Evolutionary conservation across 2,113 vertebrate species (phyloP).

Genomic region (Astur gentilis): DNA sequence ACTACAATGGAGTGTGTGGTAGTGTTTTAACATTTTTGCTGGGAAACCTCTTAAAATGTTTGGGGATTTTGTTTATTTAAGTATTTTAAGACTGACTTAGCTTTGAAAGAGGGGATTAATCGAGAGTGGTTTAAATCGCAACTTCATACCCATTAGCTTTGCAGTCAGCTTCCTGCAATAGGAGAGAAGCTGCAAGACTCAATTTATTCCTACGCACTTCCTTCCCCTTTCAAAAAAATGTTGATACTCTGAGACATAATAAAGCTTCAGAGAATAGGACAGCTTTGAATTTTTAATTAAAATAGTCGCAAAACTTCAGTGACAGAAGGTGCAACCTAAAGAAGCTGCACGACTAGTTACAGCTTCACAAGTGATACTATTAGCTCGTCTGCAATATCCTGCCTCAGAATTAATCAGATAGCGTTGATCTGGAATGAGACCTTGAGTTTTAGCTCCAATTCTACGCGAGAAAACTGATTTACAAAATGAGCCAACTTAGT

Average conservation of each 20-base stretch:
- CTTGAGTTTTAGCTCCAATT: conserved; percentile 36
- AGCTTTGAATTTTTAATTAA: neutral
- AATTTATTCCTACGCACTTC: neutral
- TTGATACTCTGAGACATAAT: neutral
- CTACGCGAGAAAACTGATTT: conserved; percentile 28
- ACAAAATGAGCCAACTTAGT: conserved; percentile 52
- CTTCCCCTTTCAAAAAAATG: neutral
- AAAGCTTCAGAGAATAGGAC: neutral
- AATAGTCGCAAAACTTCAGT: neutral
- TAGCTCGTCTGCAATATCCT: conserved; percentile 44
- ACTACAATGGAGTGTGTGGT: neutral
- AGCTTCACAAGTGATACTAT: neutral
- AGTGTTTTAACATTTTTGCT: neutral
- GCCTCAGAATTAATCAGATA: conserved; percentile 7
- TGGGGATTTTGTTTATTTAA: neutral
- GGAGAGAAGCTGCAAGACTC: neutral
- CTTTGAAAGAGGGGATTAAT: neutral
- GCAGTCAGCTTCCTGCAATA: neutral
- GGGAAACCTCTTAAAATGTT: neutral
- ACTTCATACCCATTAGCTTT: neutral
- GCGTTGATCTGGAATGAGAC: conserved; percentile 24
- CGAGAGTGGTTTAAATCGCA: neutral
- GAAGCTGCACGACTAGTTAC: neutral
- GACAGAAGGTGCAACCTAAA: conserved; percentile 30
- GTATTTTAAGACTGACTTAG: neutral